phyloP scores from a whole-genome alignment of 1,140 invertebrate species.

The Drosophila ambigua region DNA sequence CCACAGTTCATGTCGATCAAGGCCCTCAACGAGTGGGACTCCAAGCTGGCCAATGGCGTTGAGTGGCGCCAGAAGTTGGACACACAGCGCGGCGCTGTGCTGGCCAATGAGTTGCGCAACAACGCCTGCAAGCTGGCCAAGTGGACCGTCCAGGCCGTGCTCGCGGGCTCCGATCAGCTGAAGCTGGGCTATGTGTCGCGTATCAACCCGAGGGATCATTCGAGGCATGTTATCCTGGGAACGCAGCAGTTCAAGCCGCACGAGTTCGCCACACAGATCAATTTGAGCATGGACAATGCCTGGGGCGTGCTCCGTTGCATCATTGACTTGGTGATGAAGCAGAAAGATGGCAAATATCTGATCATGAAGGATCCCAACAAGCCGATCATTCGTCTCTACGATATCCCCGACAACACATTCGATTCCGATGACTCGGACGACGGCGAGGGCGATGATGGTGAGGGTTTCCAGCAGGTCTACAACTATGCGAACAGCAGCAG shows the following conservation, averaged over 20 bases:
- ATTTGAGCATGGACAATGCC: conserved; percentile 99
- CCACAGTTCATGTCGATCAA: conserved; percentile 98
- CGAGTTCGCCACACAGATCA: conserved; percentile 99
- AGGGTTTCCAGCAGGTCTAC: conserved; percentile 82
- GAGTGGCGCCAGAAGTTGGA: conserved; percentile 99
- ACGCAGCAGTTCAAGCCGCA: conserved; percentile 99
- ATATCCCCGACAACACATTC: conserved; percentile 99
- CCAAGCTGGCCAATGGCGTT: conserved; percentile 96
- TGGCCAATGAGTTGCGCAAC: conserved; percentile 99
- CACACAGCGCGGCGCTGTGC: conserved; percentile 97
- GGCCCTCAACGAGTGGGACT: conserved; percentile 99
- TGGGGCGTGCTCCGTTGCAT: conserved; percentile 99
- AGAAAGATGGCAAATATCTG: conserved; percentile 98
- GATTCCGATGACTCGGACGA: conserved; percentile 98
- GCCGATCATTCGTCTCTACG: conserved; percentile 97
- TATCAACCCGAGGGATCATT: conserved; percentile 95
- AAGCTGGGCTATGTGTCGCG: conserved; percentile 99
- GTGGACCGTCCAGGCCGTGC: conserved; percentile 98
- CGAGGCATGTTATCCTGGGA: conserved; percentile 98
- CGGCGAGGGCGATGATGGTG: conserved; percentile 90
- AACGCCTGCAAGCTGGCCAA: conserved; percentile 99
- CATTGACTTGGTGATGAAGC: conserved; percentile 98
- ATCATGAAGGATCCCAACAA: conserved; percentile 99
- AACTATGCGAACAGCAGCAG: conserved; percentile 71
- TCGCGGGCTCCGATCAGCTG: conserved; percentile 98